Percentiles rank a stretch among this genome's conserved stretches.
These are phyloP conservation scores for Menura novaehollandiae DNA, from an alignment of 2,113 vertebrate species.

Conservation along the genomic window DNA sequence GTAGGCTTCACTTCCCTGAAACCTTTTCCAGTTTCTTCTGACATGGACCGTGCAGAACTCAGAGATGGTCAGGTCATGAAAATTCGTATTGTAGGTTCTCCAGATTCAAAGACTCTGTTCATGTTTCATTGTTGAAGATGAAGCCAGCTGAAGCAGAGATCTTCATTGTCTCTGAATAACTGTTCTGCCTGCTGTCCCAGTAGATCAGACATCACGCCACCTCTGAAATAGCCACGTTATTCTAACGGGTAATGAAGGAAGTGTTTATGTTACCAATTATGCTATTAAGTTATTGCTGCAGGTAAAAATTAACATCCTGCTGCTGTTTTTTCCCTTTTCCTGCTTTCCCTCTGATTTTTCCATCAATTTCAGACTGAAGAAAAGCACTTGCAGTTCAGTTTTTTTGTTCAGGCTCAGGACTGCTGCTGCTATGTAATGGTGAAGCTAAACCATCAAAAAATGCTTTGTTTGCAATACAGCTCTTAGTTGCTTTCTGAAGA, in stretches of 20 bases:
- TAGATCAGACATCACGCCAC: neutral
- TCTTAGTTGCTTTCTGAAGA: neutral
- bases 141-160: neutral
- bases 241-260: neutral
- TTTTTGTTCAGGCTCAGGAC: neutral
- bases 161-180: neutral
- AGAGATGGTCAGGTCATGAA: neutral
- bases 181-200: neutral
- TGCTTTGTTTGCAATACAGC: neutral
- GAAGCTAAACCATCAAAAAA: neutral
- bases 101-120: neutral
- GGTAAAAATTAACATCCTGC: neutral
- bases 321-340: neutral
- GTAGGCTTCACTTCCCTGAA: neutral
- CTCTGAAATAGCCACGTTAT: neutral
- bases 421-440: neutral
- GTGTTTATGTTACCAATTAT: neutral
- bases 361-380: neutral
- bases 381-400: neutral
- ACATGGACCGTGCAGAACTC: fast-evolving
- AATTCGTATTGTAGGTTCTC: neutral
- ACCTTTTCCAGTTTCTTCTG: neutral
- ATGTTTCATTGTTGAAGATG: neutral
- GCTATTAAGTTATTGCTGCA: neutral
- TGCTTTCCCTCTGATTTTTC: neutral